Conservation (phyloP, 2,113 vertebrate genomes). For the Danionella cerebrum region DNA sequence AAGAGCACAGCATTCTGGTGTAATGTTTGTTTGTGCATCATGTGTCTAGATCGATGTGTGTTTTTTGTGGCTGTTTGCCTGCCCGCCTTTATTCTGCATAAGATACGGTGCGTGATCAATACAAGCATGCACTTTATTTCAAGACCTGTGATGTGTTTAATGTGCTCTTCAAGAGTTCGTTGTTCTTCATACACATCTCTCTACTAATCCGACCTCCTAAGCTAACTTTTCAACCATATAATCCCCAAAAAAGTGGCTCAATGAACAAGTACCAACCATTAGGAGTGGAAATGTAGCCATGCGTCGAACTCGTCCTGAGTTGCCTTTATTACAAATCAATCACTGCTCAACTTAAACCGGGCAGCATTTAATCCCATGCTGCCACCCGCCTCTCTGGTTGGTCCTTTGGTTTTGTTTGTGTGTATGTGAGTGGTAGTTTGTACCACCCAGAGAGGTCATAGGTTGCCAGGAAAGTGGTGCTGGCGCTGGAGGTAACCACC, state of each 20-base stretch:
- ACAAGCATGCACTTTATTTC: neutral
- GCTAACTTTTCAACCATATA: slow-evolving; percentile 34
- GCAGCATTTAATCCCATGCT: slow-evolving; percentile 47
- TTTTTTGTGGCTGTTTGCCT: slow-evolving; percentile 26
- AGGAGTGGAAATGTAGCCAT: slow-evolving; percentile 34
- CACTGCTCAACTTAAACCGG: slow-evolving; percentile 49
- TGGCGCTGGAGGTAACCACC: slow-evolving; percentile 42
- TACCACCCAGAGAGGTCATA: slow-evolving; percentile 45
- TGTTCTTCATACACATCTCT: neutral
- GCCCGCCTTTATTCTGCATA: slow-evolving; percentile 17
- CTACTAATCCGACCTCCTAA: neutral
- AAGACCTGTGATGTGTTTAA: neutral
- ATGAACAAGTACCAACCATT: slow-evolving; percentile 19
- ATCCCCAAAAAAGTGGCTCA: slow-evolving; percentile 13
- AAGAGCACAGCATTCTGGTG: neutral
- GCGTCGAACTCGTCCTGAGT: slow-evolving; percentile 70
- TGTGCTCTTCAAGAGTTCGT: neutral
- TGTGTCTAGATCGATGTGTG: slow-evolving; percentile 22
- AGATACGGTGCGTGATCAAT: slow-evolving; percentile 17
- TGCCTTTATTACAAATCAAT: slow-evolving; percentile 82
- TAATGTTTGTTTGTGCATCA: slow-evolving; percentile 27
- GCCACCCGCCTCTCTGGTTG: slow-evolving; percentile 48
- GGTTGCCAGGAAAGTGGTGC: slow-evolving; percentile 48
- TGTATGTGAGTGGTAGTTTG: slow-evolving; percentile 24
- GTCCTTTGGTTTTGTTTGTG: slow-evolving; percentile 32